Evolutionary conservation across 1,140 invertebrate species (phyloP), one percentile per base, ranked within the genome.

Genomic region (Dermatophagoides farinae): DNA sequence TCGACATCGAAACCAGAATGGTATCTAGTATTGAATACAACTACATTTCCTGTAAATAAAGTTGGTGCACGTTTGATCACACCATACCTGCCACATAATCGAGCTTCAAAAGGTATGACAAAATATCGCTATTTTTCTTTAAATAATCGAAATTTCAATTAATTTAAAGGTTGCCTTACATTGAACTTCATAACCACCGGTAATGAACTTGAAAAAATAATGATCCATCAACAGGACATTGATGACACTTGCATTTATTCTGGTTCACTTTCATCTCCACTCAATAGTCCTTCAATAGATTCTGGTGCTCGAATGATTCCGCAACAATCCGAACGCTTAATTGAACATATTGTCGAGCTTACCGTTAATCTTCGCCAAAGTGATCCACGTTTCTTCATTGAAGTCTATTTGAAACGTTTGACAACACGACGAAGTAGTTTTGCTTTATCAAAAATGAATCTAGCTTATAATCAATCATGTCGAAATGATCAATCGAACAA

Each of bases 21-120:
- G 53, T 55, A 55, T 44, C 14, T 55, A 44, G n/a, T 38, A 25
- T 44, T 55, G 14, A 55, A 55, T 55, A 25, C 53, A 31, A 55
- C 14, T 23, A 38, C 31, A 4, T 38, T 55, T 11, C 53, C 53
- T 23, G 38, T 39, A 4, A 40, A 44, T 23, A 23, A 14, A 38
- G 25, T 44, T 37, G 53, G 53, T 40, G 53, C 53, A n/a, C 38
- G 53, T n/a, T 23, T 55, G 2, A 55, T 55, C 39, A 55, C 53
- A 14, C 53, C 53, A 20, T 55, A 55, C 31, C 5, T 55, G 25
- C 14, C 14, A 37, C 14, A 14, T 18, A 18, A 44, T 23, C 14
- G 39, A 25, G 53, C 22, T 39, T 38, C 53, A 18, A n/a, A 55
- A 55, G 53, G 53, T 55, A 39, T 38, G 51, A 16, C 10, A 16